Base-by-base conservation (phyloP, 2,797 vertebrate species). In the Arctocebus calabarensis region DNA sequence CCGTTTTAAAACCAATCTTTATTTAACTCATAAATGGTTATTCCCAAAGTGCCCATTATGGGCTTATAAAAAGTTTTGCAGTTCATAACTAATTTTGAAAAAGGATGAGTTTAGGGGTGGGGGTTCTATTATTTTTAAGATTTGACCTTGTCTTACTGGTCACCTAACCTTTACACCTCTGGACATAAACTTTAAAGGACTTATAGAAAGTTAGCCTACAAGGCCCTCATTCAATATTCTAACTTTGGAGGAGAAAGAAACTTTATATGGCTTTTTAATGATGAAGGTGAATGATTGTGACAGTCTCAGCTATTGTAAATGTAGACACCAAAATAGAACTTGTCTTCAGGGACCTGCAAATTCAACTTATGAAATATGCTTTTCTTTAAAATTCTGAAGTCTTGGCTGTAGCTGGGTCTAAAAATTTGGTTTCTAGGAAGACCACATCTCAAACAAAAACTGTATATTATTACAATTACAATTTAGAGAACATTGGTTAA, bases 281-380 rank as follows among this genome's bases (percentile, higher is more conserved):
- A 97, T 91, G 96, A 97, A 85, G 93, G 71, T 93, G 83, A 96
- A 57, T 61, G 94, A 84, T 48, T 96, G 29, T 96, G 95, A 97
- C 96, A 97, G 92, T 79, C 61, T 93, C 84, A 92, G 86, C 79
- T 86, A 71, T 22, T 95, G 85, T 59, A 93, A 97, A 83, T 20
- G 75, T 78, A 84, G 94, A 84, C 23, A 92, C 94, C 55, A 84
- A 96, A 96, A 97, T 84, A 97, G 90, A 96, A 87, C 73, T 84
- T 93, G 88, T 87, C 96, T 95, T 96, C 83, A 83, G 94, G 91
- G 91, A 95, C 90, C 71, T 92, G 27, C 16, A 92, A 57, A 66
- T 92, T 94, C 74, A 88, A 32, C 79, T 88, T 96, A 79, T 92
- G 59, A 96, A 94, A 95, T 95, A 92, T 23, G 4, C 25, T 95